Conservation (phyloP, 2,113 vertebrate species). For the Rhizomys pruinosus region DNA sequence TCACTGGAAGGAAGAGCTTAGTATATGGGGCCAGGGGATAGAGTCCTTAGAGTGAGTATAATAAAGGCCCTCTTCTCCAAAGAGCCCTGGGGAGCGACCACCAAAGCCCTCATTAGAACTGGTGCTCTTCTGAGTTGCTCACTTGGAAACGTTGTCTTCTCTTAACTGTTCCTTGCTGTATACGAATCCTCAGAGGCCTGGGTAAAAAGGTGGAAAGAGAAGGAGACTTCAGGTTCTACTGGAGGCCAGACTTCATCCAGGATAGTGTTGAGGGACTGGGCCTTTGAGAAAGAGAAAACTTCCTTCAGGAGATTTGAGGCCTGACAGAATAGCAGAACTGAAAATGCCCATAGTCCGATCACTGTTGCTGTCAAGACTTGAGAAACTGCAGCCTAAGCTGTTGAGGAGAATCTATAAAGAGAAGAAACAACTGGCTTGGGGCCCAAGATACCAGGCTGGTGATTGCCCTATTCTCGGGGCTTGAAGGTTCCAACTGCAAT, state of each 20-base stretch:
- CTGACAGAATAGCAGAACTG: background rate
- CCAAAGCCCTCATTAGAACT: background rate
- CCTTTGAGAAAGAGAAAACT: background rate
- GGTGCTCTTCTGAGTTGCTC: background rate
- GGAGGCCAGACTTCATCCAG: background rate
- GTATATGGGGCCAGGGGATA: rapidly evolving
- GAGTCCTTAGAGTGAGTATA: background rate
- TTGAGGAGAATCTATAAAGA: background rate
- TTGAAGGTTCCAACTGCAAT: background rate
- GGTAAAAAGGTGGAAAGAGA: background rate
- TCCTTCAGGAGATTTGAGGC: background rate
- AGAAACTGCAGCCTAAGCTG: background rate
- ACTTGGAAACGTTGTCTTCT: background rate
- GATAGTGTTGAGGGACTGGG: background rate
- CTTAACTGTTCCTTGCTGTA: background rate
- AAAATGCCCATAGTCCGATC: background rate
- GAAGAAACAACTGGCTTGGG: background rate
- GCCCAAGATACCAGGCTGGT: background rate
- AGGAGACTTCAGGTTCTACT: background rate
- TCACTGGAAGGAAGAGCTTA: background rate
- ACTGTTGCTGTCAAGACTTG: background rate
- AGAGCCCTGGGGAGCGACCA: background rate
- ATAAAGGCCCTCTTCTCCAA: background rate
- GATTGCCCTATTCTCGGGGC: background rate
- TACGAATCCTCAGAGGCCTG: background rate